Evolutionary conservation across 2,797 vertebrate genomes (phyloP).

Genomic region (Nyctibius grandis): DNA sequence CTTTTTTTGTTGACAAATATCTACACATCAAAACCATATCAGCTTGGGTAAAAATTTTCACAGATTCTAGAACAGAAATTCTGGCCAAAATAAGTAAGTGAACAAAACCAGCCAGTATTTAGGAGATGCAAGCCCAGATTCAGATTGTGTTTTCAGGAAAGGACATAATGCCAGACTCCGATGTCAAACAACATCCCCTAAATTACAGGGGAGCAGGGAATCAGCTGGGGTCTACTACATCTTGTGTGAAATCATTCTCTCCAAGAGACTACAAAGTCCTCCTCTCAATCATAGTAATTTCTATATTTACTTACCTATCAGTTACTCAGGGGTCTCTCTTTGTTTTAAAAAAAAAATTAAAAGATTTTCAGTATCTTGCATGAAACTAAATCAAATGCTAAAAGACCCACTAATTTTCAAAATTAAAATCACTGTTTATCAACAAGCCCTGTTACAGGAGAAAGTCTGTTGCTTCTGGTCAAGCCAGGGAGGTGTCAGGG

Average conservation of each 20-base stretch:
- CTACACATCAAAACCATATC: not conserved
- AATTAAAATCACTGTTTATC: not conserved
- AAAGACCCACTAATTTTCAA: not conserved
- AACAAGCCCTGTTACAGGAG: not conserved
- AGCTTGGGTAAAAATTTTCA: not conserved
- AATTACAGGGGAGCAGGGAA: not conserved
- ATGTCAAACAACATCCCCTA: not conserved
- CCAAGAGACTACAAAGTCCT: not conserved
- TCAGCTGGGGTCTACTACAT: not conserved
- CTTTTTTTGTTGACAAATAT: not conserved
- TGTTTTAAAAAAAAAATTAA: not conserved
- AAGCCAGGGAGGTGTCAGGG: not conserved
- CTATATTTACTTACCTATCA: not conserved
- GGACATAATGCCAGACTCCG: not conserved
- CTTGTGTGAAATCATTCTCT: not conserved
- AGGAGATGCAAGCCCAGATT: not conserved
- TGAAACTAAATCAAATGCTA: not conserved
- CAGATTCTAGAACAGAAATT: not conserved
- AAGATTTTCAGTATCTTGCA: not conserved
- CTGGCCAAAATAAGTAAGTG: not conserved
- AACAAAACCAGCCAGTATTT: not conserved
- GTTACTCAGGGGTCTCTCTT: not conserved
- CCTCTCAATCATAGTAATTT: not conserved
- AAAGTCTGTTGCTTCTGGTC: not conserved
- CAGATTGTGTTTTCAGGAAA: not conserved